A percentile compares a stretch with the other conserved stretches of the same genome.
Conservation (phyloP, 2,888 invertebrate species). For the Leptopilina myrica region DNA sequence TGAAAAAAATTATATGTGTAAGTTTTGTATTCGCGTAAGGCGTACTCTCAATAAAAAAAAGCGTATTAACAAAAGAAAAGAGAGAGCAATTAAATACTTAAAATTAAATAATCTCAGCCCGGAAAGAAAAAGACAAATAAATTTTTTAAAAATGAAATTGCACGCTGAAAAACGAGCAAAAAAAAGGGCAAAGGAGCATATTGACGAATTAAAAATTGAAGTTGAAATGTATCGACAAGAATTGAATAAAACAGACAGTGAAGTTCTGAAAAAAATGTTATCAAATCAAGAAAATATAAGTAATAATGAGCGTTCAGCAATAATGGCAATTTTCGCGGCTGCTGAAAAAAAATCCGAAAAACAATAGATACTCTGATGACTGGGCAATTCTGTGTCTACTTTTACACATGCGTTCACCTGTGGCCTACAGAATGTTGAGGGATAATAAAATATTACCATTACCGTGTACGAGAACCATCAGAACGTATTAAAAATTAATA, state of each 20-base stretch:
- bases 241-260: not conserved
- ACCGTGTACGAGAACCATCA: no score
- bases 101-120: not conserved
- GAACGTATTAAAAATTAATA: no score
- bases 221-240: not conserved
- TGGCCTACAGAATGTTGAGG: no score
- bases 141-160: not conserved
- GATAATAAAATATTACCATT: no score
- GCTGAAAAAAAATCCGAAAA: no score
- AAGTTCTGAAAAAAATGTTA: not conserved
- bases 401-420: no score
- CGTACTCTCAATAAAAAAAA: no score
- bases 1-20: no score
- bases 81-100: not conserved
- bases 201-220: not conserved
- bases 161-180: not conserved
- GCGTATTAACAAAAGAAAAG: not conserved
- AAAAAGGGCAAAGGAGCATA: not conserved
- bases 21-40: no score
- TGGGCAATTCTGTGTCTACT: no score
- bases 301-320: not conserved
- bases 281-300: not conserved
- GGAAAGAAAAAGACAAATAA: not conserved
- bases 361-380: no score
- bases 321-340: not conserved